Percentiles rank a stretch among this genome's conserved stretches.
phyloP scores from a whole-genome alignment of 2,113 vertebrate species.

The Semnornis frantzii region DNA sequence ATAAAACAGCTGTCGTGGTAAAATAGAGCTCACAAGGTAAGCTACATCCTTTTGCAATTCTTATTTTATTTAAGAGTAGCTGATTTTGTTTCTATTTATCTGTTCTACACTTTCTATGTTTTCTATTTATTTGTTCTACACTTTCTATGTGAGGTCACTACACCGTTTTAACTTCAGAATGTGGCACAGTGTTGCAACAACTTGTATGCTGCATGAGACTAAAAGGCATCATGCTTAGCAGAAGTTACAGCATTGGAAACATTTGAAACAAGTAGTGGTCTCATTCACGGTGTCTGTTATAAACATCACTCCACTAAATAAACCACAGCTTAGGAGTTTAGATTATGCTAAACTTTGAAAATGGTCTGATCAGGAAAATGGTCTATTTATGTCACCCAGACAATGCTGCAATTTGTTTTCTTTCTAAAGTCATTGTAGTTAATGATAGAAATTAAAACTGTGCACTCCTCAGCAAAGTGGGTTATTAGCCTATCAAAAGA shows the following conservation, averaged over 20 bases:
- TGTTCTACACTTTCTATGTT: not conserved
- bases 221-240: not conserved
- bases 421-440: not conserved
- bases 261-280: not conserved
- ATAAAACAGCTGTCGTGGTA: constrained; percentile 36
- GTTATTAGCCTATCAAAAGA: not conserved
- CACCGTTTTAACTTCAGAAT: not conserved
- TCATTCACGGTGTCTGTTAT: not conserved
- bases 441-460: not conserved
- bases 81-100: constrained; percentile 21
- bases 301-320: not conserved
- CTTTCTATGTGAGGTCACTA: not conserved
- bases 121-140: constrained; percentile 16
- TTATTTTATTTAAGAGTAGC: not conserved
- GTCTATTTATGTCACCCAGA: not conserved
- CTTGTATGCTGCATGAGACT: not conserved
- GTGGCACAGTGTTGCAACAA: not conserved
- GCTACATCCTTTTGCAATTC: not conserved
- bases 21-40: not conserved
- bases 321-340: not conserved
- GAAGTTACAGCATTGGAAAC: not conserved
- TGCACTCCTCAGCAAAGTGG: not conserved
- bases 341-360: not conserved
- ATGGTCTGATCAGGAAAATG: not conserved
- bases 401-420: not conserved